phyloP scores from a whole-genome alignment of 30 jellyfish, hydroid and myxozoan species.

The Rhopilema esculentum region DNA sequence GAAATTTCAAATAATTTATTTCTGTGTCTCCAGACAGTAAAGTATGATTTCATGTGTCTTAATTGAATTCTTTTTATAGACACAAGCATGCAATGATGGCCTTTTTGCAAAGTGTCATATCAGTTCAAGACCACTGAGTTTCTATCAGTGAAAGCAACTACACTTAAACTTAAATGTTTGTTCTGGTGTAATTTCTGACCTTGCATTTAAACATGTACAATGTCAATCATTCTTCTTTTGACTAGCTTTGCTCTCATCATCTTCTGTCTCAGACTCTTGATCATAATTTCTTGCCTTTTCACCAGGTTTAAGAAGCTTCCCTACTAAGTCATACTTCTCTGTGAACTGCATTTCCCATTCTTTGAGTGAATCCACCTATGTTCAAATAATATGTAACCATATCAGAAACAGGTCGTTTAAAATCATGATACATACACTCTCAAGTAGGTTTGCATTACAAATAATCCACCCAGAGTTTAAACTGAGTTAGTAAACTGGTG shows the following conservation, averaged over 20 bases:
- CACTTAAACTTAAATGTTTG: not conserved
- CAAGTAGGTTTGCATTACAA: too few species aligned
- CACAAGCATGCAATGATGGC: not conserved
- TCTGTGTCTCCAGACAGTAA: too few species aligned
- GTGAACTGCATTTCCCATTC: constrained; percentile 99
- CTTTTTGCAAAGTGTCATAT: too few species aligned
- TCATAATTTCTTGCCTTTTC: constrained; percentile 83
- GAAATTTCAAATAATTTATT: too few species aligned
- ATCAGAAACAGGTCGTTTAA: too few species aligned
- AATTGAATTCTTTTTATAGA: not conserved
- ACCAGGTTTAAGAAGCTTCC: constrained; percentile 90
- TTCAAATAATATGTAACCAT: not conserved
- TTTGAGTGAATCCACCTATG: constrained; percentile 85
- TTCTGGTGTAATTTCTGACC: not conserved
- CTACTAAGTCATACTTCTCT: constrained; percentile 80
- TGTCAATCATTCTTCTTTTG: constrained; percentile 39
- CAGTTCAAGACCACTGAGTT: too few species aligned
- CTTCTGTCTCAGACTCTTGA: constrained; percentile 91
- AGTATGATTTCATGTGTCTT: too few species aligned
- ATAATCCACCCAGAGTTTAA: too few species aligned
- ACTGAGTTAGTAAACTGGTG: too few species aligned
- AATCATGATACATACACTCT: too few species aligned
- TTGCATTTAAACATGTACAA: not conserved
- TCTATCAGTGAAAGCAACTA: not conserved
- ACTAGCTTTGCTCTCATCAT: constrained; percentile 73